A percentile compares a stretch with the other conserved stretches of the same genome.
Evolutionary conservation across 2,113 vertebrate genomes (phyloP).

Genomic region (Rhinichthys klamathensis): DNA sequence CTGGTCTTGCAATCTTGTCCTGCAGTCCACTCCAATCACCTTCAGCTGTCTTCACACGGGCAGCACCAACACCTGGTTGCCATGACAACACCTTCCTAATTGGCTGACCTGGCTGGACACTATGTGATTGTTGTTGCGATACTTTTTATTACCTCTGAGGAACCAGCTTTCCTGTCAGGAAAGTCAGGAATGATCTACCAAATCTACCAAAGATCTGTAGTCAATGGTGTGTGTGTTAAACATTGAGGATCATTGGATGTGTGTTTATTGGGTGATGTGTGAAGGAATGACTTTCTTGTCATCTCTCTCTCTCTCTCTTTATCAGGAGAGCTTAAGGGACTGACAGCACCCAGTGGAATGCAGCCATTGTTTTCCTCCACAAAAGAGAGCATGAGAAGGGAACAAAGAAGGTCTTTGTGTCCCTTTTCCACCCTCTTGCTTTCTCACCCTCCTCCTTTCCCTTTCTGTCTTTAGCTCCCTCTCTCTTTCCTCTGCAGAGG

Average conservation of each 20-base stretch:
- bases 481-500: neutral
- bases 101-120: slow-evolving; percentile 8
- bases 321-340: neutral
- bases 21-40: slow-evolving; percentile 29
- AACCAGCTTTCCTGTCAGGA: neutral
- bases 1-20: neutral
- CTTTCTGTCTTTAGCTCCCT: neutral
- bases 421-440: slow-evolving; percentile 16
- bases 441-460: neutral
- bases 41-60: slow-evolving; percentile 23
- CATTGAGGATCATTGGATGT: neutral
- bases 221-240: neutral
- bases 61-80: slow-evolving; percentile 35
- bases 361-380: slow-evolving; percentile 25
- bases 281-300: slow-evolving; percentile 38
- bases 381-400: slow-evolving; percentile 35
- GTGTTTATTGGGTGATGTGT: slow-evolving; percentile 42
- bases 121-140: slow-evolving; percentile 15
- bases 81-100: slow-evolving; percentile 49
- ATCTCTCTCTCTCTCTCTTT: slow-evolving; percentile 28
- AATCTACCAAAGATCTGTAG: neutral
- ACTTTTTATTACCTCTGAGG: slow-evolving; percentile 5
- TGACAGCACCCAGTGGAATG: slow-evolving; percentile 41
- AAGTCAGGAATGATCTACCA: neutral
- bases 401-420: slow-evolving; percentile 39